phyloP scores from a whole-genome alignment of 92 coral and sea anemone species.

The Bergia puertoricense region DNA sequence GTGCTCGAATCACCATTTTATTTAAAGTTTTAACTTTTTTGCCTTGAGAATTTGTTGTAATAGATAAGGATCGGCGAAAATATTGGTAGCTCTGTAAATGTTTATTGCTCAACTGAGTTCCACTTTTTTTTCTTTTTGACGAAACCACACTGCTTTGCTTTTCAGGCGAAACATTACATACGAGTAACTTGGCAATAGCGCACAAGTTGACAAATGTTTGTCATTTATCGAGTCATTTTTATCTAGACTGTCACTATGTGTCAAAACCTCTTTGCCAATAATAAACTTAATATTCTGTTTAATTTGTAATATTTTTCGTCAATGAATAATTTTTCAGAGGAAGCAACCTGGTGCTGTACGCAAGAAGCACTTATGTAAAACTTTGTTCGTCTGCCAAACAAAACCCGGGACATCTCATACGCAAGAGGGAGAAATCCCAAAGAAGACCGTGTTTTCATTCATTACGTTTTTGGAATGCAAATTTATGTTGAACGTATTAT shows the following conservation, averaged over 20 bases:
- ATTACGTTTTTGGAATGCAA: constrained; percentile 34
- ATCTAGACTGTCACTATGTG: constrained; percentile 17
- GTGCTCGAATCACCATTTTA: background rate
- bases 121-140: background rate
- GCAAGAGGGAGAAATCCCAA: background rate
- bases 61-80: background rate
- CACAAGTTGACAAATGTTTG: constrained; percentile 2
- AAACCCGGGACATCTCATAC: background rate
- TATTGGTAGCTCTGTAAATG: background rate
- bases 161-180: background rate
- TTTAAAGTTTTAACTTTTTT: no score
- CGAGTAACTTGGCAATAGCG: background rate
- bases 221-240: background rate
- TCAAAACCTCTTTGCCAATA: constrained; percentile 30
- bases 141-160: background rate
- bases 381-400: background rate
- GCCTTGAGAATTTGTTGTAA: background rate
- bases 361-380: background rate
- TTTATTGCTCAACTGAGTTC: background rate
- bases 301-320: constrained; percentile 18
- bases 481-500: constrained; percentile 26
- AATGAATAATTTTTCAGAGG: background rate
- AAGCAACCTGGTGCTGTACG: background rate
- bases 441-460: background rate
- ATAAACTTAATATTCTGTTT: constrained; percentile 15